Conservation (phyloP, 2,888 invertebrate genomes). For the Tetanocera ferruginea region DNA sequence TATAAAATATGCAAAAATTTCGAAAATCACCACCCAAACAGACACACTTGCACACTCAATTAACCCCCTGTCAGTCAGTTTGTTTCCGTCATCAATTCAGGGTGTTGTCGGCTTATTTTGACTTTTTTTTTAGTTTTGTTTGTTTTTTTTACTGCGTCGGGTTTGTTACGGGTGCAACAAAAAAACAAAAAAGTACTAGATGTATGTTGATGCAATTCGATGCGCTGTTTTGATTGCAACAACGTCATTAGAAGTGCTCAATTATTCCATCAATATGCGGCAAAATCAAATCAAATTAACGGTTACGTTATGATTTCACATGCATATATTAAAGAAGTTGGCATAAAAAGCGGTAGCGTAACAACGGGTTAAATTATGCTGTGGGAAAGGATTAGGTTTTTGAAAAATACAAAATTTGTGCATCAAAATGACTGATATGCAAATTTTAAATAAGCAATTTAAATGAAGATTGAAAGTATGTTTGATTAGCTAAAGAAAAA, state of each 20-base stretch:
- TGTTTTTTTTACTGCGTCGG: conserved; percentile 7
- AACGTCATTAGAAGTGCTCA: conserved; percentile 62
- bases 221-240: conserved; percentile 48
- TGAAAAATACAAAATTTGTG: not conserved
- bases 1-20: conserved; percentile 40
- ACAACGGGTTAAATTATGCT: not conserved
- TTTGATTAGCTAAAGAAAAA: too few relatives aligned
- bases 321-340: conserved; percentile 57
- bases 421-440: not conserved
- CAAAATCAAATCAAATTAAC: conserved; percentile 56
- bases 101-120: conserved; percentile 7
- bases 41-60: conserved; percentile 58
- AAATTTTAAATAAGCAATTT: too few relatives aligned
- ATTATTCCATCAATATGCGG: conserved; percentile 67
- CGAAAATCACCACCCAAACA: conserved; percentile 21
- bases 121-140: conserved; percentile 1
- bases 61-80: conserved; percentile 61
- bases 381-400: conserved; percentile 11
- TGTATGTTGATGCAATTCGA: conserved; percentile 8
- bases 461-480: too few relatives aligned
- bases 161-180: not conserved
- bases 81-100: conserved; percentile 4
- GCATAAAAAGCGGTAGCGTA: not conserved
- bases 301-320: not conserved
- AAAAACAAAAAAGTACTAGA: not conserved